Base-by-base conservation (phyloP, 2,888 invertebrate species). In the Eristalis intricaria region DNA sequence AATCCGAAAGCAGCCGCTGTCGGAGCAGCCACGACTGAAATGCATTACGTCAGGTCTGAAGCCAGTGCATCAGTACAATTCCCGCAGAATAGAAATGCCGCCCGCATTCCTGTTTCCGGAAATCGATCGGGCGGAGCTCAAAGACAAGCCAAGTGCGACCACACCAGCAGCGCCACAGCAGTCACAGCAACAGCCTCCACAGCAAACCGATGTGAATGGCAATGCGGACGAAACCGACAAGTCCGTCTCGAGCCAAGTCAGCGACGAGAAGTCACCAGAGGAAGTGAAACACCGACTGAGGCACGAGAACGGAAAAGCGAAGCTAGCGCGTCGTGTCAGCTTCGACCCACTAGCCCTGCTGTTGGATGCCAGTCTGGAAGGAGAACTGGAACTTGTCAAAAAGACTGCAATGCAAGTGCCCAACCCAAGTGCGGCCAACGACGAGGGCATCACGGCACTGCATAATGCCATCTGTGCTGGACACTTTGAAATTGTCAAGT, bases 381-480 rank as follows among this genome's bases (percentile, higher is more conserved):
- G 99, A 60, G 99, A 99, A 93, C 94, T 99, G 91, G 99, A 99
- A 91, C 95, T 99, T 89, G 99, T 99, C 56, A 97, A 96, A 94
- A 97, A 98, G 93, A 99, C 99, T 68, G 98, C 99, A 83, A 96
- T 96, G 92, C 97, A 98, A 95, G 97, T 99, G 89, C 95, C 97
- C 89, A 98, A 99, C 94, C 98, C 99, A 56, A 99, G 99, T 93
- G 98, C 98, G 76, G 98, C 99, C 82, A 99, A 99, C 93, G 99
- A 99, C 93, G 99, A 99, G 94, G 99, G 99, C 75, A 99, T 99
- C 91, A 99, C 99, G 0, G 99, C 99, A 58, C 95, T 99, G 83
- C 99, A 99, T 94, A 99, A 99, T 93, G 99, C 99, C 90, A 99
- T 99, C 91, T 99, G 99, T 93, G 99, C 99, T 1, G 99, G 99